These are phyloP conservation scores for Cynaeus angustus DNA, from an alignment of 2,888 invertebrate species.

Conservation along the genomic window DNA sequence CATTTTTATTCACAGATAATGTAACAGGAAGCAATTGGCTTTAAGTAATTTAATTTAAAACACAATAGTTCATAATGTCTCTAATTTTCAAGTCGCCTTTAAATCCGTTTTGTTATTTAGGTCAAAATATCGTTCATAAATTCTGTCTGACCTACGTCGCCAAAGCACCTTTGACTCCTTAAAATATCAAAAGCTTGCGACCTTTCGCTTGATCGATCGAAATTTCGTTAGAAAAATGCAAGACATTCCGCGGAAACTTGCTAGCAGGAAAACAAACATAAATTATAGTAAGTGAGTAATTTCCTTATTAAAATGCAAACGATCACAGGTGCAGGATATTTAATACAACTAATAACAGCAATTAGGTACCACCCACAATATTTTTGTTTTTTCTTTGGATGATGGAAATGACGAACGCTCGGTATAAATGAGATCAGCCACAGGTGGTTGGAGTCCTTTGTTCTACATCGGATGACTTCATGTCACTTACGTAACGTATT, in stretches of 20 bases:
- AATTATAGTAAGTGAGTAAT: constrained; percentile 27
- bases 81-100: neutral
- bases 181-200: constrained; percentile 25
- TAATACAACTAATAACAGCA: constrained; percentile 25
- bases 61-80: neutral
- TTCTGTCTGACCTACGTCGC: neutral
- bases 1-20: constrained; percentile 6
- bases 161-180: constrained; percentile 3
- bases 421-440: constrained; percentile 29
- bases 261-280: constrained; percentile 17
- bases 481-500: constrained; percentile 39
- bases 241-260: neutral
- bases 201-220: constrained; percentile 13
- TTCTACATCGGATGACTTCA: constrained; percentile 46
- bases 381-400: constrained; percentile 16
- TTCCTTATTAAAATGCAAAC: constrained; percentile 40
- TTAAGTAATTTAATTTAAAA: constrained; percentile 4
- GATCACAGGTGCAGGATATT: constrained; percentile 33
- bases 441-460: constrained; percentile 43
- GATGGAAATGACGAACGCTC: constrained; percentile 17
- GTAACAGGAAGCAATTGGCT: constrained; percentile 9
- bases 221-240: neutral
- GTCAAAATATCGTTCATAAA: neutral
- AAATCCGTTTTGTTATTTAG: neutral
- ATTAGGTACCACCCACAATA: constrained; percentile 41